Percentiles rank a stretch among this genome's conserved stretches.
Evolutionary conservation across 2,797 vertebrate genomes (phyloP).

Genomic region (Danio jaintianensis): DNA sequence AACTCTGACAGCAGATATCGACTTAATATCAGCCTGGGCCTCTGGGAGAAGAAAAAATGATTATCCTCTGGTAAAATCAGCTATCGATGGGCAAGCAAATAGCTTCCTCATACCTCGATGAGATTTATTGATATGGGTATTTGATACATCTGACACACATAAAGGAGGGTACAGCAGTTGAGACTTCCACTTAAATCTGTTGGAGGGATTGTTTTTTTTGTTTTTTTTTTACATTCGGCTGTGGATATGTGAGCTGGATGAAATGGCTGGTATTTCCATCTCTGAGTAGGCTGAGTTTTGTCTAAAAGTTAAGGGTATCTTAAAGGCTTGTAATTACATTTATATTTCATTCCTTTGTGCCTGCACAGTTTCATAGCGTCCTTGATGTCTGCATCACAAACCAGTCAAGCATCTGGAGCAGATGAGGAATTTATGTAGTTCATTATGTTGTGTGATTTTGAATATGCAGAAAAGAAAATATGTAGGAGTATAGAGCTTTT

Average conservation of each 20-base stretch:
- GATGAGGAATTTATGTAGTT: background rate
- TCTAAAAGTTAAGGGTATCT: slow-evolving; percentile 74
- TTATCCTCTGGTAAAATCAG: slow-evolving; percentile 96
- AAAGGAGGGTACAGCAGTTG: slow-evolving; percentile 66
- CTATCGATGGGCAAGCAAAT: slow-evolving; percentile 95
- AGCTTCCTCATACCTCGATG: slow-evolving; percentile 76
- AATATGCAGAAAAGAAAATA: background rate
- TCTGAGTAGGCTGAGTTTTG: slow-evolving; percentile 56
- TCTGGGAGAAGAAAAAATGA: slow-evolving; percentile 81
- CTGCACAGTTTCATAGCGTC: slow-evolving; percentile 57
- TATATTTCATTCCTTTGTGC: slow-evolving; percentile 68
- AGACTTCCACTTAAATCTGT: too few relatives aligned
- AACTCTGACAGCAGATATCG: slow-evolving; percentile 82
- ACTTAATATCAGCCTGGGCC: slow-evolving; percentile 88
- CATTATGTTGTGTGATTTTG: background rate
- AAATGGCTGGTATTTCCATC: slow-evolving; percentile 72
- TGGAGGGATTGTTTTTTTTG: too few relatives aligned
- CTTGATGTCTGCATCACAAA: slow-evolving; percentile 59
- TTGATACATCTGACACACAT: slow-evolving; percentile 86
- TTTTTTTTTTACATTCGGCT: too few relatives aligned
- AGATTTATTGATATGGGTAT: slow-evolving; percentile 95
- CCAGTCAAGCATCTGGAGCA: slow-evolving; percentile 22
- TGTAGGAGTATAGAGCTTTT: background rate
- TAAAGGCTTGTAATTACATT: slow-evolving; percentile 81
- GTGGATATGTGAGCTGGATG: slow-evolving; percentile 73